phyloP scores from a whole-genome alignment of 2,797 vertebrate species.

The Hephaestus fuliginosus region DNA sequence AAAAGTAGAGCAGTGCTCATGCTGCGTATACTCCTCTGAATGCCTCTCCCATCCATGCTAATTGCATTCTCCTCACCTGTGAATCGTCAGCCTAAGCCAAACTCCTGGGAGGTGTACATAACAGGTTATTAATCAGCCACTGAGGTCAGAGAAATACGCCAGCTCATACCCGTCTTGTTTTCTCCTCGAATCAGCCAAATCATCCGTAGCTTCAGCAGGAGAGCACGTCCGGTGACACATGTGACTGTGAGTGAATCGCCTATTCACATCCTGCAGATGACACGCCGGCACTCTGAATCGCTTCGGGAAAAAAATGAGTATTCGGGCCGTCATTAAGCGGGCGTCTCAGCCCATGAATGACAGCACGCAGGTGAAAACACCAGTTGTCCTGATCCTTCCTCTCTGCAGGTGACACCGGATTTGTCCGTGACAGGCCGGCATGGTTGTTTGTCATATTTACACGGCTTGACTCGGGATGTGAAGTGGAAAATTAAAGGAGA shows the following conservation, averaged over 20 bases:
- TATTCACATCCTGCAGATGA: slow-evolving; percentile 54
- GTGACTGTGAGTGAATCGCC: slow-evolving; percentile 56
- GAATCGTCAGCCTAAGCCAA: slow-evolving; percentile 36
- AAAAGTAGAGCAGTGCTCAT: slow-evolving; percentile 34
- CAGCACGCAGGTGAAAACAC: slow-evolving; percentile 38
- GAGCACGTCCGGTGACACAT: slow-evolving; percentile 46
- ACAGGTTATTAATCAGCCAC: slow-evolving; percentile 51
- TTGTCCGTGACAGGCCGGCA: slow-evolving; percentile 32
- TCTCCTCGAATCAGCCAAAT: slow-evolving; percentile 46
- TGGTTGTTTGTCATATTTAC: slow-evolving; percentile 61
- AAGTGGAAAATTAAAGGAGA: slow-evolving; percentile 66
- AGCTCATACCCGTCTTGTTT: slow-evolving; percentile 42
- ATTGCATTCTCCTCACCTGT: slow-evolving; percentile 48
- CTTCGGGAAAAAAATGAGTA: slow-evolving; percentile 31
- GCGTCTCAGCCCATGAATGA: slow-evolving; percentile 33
- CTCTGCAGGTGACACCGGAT: slow-evolving; percentile 46
- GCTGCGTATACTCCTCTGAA: slow-evolving; percentile 8
- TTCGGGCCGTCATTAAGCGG: slow-evolving; percentile 20
- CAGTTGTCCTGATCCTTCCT: slow-evolving; percentile 14
- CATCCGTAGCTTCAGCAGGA: slow-evolving; percentile 35
- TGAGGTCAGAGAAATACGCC: slow-evolving; percentile 44
- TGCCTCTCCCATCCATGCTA: slow-evolving; percentile 20
- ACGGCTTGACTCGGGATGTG: slow-evolving; percentile 44
- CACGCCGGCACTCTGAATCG: slow-evolving; percentile 37
- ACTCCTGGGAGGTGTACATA: slow-evolving; percentile 29